Percentiles rank a stretch among this genome's conserved stretches.
These are phyloP conservation scores for Xestia sexstrigata DNA, from an alignment of 2,888 invertebrate species.

Conservation along the genomic window DNA sequence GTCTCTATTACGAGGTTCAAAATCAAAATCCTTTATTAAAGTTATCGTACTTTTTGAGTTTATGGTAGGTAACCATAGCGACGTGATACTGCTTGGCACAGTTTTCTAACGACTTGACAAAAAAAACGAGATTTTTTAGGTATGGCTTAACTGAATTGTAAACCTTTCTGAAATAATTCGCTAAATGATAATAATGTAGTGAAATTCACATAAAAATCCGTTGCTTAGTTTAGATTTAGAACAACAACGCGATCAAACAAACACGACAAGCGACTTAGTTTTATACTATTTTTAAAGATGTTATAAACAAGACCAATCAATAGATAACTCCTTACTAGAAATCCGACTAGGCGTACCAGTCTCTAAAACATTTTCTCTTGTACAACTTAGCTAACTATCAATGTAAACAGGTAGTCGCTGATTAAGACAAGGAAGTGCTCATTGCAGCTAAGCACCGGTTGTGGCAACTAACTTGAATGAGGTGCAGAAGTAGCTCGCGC, in stretches of 20 bases:
- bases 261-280: not conserved
- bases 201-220: not conserved
- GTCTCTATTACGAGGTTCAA: not conserved
- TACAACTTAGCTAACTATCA: conserved; percentile 28
- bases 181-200: not conserved
- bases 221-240: not conserved
- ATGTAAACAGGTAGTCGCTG: conserved; percentile 37
- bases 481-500: conserved; percentile 97
- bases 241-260: not conserved
- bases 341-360: conserved; percentile 1
- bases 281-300: no score
- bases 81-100: not conserved
- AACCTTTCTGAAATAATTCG: not conserved
- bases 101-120: not conserved
- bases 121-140: not conserved
- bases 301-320: not conserved
- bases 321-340: conserved; percentile 4
- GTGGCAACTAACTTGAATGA: conserved; percentile 93
- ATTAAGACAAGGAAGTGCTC: conserved; percentile 46
- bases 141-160: not conserved
- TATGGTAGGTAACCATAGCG: not conserved
- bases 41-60: not conserved
- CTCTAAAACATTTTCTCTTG: conserved; percentile 16
- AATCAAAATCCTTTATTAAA: not conserved
- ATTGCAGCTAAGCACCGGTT: conserved; percentile 54